Evolutionary conservation across 2,888 invertebrate species (phyloP).

Genomic region (Eupelmus urozonus): DNA sequence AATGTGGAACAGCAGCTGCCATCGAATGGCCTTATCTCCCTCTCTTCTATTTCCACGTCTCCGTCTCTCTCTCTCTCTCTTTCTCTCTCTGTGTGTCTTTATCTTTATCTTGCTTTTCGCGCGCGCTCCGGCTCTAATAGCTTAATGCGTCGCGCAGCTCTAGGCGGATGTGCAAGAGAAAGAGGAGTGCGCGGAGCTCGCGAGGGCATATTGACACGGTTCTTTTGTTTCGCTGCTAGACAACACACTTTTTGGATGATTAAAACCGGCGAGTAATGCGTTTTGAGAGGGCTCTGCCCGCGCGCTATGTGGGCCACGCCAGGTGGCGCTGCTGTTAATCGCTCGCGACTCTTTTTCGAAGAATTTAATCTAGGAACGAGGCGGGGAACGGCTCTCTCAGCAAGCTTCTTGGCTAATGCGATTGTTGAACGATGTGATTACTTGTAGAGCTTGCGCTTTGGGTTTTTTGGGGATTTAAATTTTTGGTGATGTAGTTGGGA

Average conservation of each 20-base stretch:
- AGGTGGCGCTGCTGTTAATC: too few relatives aligned
- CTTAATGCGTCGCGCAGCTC: constrained; percentile 26
- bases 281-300: neutral
- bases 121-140: constrained; percentile 1
- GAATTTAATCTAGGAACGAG: too few relatives aligned
- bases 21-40: constrained; percentile 71
- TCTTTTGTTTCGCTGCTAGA: constrained; percentile 27
- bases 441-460: too few relatives aligned
- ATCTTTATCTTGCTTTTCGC: neutral
- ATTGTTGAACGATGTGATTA: too few relatives aligned
- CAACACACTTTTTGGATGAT: constrained; percentile 33
- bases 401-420: too few relatives aligned
- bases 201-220: constrained; percentile 29
- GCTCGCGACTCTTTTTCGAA: too few relatives aligned
- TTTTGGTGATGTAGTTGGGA: too few relatives aligned
- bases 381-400: too few relatives aligned
- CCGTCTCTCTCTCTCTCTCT: neutral
- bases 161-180: neutral
- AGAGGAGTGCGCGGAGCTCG: neutral
- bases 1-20: constrained; percentile 77
- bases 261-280: constrained; percentile 17
- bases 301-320: constrained; percentile 39
- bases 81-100: neutral
- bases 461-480: too few relatives aligned
- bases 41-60: constrained; percentile 15